A percentile compares a stretch with the other conserved stretches of the same genome.
phyloP scores from a whole-genome alignment of 2,113 vertebrate species.

The Astatoreochromis straeleni region DNA sequence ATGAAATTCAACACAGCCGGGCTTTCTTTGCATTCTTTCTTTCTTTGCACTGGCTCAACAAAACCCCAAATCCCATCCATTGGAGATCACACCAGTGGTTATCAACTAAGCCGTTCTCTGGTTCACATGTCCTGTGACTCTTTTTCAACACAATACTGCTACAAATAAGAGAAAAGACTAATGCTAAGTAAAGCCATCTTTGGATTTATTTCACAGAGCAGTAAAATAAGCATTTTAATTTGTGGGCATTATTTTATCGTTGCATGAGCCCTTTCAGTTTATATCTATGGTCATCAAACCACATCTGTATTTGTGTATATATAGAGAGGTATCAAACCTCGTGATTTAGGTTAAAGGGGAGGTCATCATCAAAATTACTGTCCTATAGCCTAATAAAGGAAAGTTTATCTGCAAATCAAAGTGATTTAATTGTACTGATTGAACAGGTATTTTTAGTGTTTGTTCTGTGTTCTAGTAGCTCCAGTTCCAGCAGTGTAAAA shows the following conservation, averaged over 20 bases:
- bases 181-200: neutral
- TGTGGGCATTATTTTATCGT: fast-evolving
- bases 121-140: neutral
- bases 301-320: neutral
- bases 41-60: neutral
- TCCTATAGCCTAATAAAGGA: neutral
- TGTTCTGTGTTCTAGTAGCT: neutral
- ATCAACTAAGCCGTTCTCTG: neutral
- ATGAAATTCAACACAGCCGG: neutral
- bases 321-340: neutral
- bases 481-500: neutral
- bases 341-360: neutral
- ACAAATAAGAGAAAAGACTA: neutral
- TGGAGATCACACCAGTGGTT: neutral
- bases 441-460: neutral
- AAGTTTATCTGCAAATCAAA: neutral
- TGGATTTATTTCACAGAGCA: neutral
- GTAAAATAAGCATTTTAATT: neutral
- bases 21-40: neutral
- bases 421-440: neutral
- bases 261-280: neutral
- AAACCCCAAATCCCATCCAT: neutral
- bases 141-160: neutral
- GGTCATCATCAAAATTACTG: neutral
- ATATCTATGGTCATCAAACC: neutral